Percentiles rank a stretch among this genome's conserved stretches.
phyloP scores from a whole-genome alignment of 2,888 invertebrate genomes.

The Heliconius ismenius region DNA sequence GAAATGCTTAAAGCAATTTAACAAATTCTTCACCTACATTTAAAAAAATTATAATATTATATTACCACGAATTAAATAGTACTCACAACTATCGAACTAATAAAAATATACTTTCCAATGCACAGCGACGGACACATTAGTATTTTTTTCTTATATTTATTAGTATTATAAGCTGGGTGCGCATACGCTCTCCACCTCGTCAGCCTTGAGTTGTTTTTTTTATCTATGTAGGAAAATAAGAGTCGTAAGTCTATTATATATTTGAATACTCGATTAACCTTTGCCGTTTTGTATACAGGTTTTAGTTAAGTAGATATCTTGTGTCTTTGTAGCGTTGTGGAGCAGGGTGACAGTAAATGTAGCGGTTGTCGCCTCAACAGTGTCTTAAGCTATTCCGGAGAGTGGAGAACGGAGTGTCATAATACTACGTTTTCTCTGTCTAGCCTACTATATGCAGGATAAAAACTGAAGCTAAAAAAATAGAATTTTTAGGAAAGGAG shows the following conservation, averaged over 20 bases:
- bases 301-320: constrained; percentile 10
- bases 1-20: too few species aligned
- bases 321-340: not conserved
- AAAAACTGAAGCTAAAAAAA: too few species aligned
- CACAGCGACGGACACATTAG: not conserved
- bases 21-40: too few species aligned
- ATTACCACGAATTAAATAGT: too few species aligned
- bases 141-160: constrained; percentile 9
- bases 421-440: not conserved
- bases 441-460: too few species aligned
- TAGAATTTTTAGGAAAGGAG: not conserved
- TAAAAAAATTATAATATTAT: too few species aligned
- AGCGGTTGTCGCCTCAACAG: too few species aligned
- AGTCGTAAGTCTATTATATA: constrained; percentile 38
- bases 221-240: constrained; percentile 41
- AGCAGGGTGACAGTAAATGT: too few species aligned
- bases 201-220: constrained; percentile 41
- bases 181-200: constrained; percentile 37
- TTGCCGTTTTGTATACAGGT: constrained; percentile 27
- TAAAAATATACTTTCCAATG: not conserved
- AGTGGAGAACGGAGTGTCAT: not conserved
- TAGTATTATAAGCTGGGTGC: constrained; percentile 3
- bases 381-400: not conserved
- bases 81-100: too few species aligned
- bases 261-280: constrained; percentile 42